Percentiles rank a stretch among this genome's conserved stretches.
phyloP scores from a whole-genome alignment of 2,888 invertebrate genomes.

The Dryadula phaetusa region DNA sequence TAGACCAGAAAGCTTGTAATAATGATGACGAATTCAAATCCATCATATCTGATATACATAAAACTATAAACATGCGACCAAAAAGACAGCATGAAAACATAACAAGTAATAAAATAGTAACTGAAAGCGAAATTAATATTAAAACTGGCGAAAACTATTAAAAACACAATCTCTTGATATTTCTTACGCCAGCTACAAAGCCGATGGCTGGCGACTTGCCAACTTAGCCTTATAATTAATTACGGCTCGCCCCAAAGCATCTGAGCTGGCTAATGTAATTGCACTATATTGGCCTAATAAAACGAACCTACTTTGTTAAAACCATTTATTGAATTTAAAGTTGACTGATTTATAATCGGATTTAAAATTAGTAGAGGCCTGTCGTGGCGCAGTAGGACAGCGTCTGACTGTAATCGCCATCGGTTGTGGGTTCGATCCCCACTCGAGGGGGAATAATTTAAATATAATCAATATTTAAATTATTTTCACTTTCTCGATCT shows the following conservation, averaged over 20 bases:
- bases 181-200: constrained; percentile 14
- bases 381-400: too few relatives aligned
- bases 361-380: too few relatives aligned
- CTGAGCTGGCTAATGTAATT: constrained; percentile 35
- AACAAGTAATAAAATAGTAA: not conserved
- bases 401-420: too few relatives aligned
- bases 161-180: constrained; percentile 13
- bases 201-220: constrained; percentile 25
- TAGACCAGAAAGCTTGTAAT: too few relatives aligned
- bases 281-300: constrained; percentile 21
- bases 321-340: not conserved
- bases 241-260: constrained; percentile 32
- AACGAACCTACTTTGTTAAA: not conserved
- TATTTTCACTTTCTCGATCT: too few relatives aligned
- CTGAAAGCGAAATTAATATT: not conserved
- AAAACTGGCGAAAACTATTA: constrained; percentile 8
- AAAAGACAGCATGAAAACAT: not conserved
- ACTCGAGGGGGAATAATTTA: too few relatives aligned
- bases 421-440: too few relatives aligned
- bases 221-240: constrained; percentile 35
- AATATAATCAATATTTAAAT: too few relatives aligned
- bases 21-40: too few relatives aligned
- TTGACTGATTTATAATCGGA: too few relatives aligned
- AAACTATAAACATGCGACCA: not conserved
- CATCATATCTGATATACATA: too few relatives aligned